Conservation (phyloP, 2,888 invertebrate species). For the Drepana falcataria region DNA sequence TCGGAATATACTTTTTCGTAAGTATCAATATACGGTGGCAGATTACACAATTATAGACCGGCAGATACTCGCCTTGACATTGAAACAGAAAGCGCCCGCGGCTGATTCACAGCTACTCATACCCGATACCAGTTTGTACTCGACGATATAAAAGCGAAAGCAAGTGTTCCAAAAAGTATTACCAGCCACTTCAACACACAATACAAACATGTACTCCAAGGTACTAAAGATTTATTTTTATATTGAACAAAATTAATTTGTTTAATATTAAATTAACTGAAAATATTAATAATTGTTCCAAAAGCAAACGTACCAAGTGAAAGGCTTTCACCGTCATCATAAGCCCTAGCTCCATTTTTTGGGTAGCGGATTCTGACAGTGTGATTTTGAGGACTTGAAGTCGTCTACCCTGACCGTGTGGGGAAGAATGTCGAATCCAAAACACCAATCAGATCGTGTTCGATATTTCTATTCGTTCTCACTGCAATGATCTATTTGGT, state of each 20-base stretch:
- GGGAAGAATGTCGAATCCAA: no score
- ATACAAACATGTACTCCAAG: conserved; percentile 71
- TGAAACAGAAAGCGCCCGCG: conserved; percentile 53
- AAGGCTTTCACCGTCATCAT: not conserved
- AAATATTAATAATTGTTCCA: no score
- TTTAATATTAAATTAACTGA: not conserved
- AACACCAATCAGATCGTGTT: no score
- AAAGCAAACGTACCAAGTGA: no score
- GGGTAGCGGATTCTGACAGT: no score
- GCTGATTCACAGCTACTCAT: conserved; percentile 32
- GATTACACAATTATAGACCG: conserved; percentile 41
- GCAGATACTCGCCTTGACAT: conserved; percentile 57
- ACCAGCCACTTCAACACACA: conserved; percentile 52
- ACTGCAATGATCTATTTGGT: no score
- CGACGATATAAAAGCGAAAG: conserved; percentile 66
- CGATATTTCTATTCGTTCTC: no score
- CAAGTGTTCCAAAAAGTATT: conserved; percentile 58
- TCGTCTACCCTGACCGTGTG: no score
- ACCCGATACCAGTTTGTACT: conserved; percentile 54
- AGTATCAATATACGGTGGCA: conserved; percentile 6
- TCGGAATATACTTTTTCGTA: no score
- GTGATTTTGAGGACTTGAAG: no score
- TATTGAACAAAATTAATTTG: conserved; percentile 9
- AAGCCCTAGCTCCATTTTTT: no score
- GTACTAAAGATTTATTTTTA: conserved; percentile 36